These are phyloP conservation scores for Euura saliciscinereae DNA, from an alignment of 1,140 invertebrate genomes.

Conservation along the genomic window DNA sequence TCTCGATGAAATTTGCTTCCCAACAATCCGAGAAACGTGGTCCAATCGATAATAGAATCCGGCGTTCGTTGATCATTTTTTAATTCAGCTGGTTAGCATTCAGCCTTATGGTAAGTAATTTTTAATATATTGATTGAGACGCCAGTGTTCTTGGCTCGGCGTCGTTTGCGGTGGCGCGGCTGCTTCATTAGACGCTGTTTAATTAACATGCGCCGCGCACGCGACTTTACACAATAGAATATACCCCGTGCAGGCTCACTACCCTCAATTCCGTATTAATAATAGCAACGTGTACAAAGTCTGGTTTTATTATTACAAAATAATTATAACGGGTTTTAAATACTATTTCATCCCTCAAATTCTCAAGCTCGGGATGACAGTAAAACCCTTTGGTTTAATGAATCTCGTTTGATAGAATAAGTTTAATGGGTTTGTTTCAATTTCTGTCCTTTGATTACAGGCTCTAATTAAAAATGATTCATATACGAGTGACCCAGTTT, in stretches of 20 bases:
- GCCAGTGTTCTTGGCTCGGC: conserved; percentile 47
- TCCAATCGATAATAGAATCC: neutral
- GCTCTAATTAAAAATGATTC: conserved; percentile 1
- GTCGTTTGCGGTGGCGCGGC: conserved; percentile 50
- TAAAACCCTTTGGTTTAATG: too few species aligned
- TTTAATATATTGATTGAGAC: conserved; percentile 59
- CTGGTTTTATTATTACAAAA: too few species aligned
- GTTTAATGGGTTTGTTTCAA: neutral
- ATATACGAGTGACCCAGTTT: conserved; percentile 2
- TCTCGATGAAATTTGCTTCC: neutral
- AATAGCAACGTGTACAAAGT: conserved; percentile 38
- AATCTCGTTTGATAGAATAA: too few species aligned
- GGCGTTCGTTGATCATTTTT: too few species aligned
- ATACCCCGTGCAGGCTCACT: conserved; percentile 40
- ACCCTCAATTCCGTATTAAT: conserved; percentile 57
- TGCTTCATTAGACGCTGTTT: conserved; percentile 59
- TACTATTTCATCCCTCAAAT: too few species aligned
- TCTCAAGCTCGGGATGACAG: too few species aligned
- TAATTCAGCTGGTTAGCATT: too few species aligned
- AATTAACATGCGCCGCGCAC: conserved; percentile 57
- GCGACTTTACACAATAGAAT: conserved; percentile 54
- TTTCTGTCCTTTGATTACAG: neutral
- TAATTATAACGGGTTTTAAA: too few species aligned
- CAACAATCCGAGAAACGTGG: neutral
- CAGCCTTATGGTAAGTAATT: conserved; percentile 30